Conservation (phyloP, 1,140 invertebrate genomes). For the Halictus rubicundus region DNA sequence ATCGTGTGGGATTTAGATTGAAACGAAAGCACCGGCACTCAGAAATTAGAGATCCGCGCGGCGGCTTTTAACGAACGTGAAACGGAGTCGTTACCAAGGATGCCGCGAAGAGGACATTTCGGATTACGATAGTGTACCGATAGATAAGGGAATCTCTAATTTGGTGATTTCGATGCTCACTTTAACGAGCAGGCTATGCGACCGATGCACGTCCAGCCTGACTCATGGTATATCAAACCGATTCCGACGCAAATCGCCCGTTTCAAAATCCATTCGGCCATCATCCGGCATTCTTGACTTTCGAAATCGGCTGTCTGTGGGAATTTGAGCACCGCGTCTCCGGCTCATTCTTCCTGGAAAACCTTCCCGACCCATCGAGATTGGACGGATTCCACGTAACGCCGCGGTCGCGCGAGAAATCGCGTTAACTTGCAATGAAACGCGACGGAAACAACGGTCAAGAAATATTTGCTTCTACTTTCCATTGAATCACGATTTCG, state of each 20-base stretch:
- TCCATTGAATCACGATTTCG: no score
- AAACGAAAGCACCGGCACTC: neutral
- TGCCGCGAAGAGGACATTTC: neutral
- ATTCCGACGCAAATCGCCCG: neutral
- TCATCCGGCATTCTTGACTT: neutral
- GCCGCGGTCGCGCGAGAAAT: neutral
- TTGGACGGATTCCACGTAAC: neutral
- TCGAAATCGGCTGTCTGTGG: neutral
- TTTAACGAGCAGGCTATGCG: slow-evolving; percentile 32
- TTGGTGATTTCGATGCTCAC: slow-evolving; percentile 47
- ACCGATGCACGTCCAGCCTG: neutral
- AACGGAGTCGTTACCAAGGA: neutral
- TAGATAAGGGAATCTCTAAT: slow-evolving; percentile 37
- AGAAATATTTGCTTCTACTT: neutral
- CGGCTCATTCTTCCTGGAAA: neutral
- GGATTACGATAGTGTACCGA: neutral
- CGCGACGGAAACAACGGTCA: neutral
- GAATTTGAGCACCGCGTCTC: neutral
- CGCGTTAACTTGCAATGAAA: neutral
- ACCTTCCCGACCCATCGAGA: neutral
- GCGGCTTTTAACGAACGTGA: neutral
- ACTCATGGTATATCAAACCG: no score
- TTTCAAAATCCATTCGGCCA: neutral
- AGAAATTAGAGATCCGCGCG: neutral
- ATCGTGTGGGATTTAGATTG: slow-evolving; percentile 9